These are phyloP conservation scores for Machimus rusticus DNA, from an alignment of 2,888 invertebrate species.

Conservation along the genomic window DNA sequence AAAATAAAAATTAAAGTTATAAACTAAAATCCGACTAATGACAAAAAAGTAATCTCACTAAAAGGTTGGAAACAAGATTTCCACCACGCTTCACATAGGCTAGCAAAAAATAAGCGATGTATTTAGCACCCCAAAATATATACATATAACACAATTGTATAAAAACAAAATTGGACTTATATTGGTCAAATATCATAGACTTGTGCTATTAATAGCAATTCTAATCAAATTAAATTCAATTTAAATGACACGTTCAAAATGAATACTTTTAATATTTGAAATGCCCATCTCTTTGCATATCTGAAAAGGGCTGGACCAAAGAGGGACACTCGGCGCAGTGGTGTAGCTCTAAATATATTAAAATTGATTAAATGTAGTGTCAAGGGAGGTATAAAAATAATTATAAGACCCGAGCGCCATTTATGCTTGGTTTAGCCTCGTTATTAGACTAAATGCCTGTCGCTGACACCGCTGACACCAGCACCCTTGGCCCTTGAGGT, in stretches of 20 bases:
- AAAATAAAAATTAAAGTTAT: too few relatives aligned
- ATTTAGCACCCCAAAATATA: too few relatives aligned
- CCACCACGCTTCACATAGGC: too few relatives aligned
- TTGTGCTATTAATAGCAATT: background rate
- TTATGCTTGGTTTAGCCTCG: background rate
- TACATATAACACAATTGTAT: too few relatives aligned
- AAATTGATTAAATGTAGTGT: background rate
- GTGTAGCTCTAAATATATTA: background rate
- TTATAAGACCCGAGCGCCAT: background rate
- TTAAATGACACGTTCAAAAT: background rate
- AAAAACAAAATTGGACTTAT: too few relatives aligned
- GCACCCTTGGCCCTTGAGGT: background rate
- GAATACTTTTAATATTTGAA: background rate
- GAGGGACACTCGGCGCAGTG: background rate
- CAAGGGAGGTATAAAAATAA: background rate
- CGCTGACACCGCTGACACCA: slow-evolving; percentile 19
- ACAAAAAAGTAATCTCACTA: too few relatives aligned
- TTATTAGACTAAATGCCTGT: slow-evolving; percentile 23
- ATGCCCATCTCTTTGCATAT: background rate
- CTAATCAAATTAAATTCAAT: background rate
- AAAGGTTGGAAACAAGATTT: too few relatives aligned
- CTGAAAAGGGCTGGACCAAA: background rate
- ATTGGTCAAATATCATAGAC: too few relatives aligned
- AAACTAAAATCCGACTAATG: too few relatives aligned
- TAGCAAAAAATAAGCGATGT: too few relatives aligned